phyloP scores from a whole-genome alignment of 2,888 invertebrate genomes.

The Crossocerus cetratus region DNA sequence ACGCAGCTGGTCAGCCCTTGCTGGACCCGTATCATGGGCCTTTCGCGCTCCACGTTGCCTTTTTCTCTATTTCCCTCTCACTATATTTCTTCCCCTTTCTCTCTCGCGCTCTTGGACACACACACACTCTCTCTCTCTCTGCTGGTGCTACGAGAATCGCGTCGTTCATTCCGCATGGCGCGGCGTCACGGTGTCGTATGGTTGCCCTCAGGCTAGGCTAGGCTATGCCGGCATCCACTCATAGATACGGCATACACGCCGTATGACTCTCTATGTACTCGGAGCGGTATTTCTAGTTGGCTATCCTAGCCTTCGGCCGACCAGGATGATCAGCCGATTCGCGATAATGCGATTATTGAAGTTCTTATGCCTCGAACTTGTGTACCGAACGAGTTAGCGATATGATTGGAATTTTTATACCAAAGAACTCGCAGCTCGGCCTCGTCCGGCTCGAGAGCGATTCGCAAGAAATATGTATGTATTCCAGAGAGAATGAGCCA shows the following conservation, averaged over 20 bases:
- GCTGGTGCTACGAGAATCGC: background rate
- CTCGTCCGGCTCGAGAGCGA: too few species aligned
- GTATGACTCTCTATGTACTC: slow-evolving; percentile 2
- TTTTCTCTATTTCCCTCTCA: background rate
- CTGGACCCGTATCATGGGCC: slow-evolving; percentile 8
- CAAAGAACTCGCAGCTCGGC: too few species aligned
- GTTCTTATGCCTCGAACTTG: slow-evolving; percentile 2
- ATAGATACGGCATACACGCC: slow-evolving; percentile 4
- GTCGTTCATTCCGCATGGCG: slow-evolving; percentile 56
- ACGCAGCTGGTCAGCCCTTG: slow-evolving; percentile 21
- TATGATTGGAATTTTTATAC: too few species aligned
- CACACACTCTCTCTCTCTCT: slow-evolving; percentile 12
- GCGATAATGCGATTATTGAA: slow-evolving; percentile 8
- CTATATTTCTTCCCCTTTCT: slow-evolving; percentile 12
- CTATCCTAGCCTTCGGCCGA: too few species aligned
- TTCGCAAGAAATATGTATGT: too few species aligned
- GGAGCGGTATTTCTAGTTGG: background rate
- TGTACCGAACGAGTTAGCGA: too few species aligned
- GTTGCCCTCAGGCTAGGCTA: slow-evolving; percentile 21
- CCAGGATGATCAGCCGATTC: background rate
- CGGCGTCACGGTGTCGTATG: slow-evolving; percentile 57
- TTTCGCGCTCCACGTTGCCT: background rate
- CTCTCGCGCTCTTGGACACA: too few species aligned
- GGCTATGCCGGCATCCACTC: slow-evolving; percentile 16
- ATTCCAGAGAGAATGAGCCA: too few species aligned